Evolutionary conservation across 2,113 vertebrate species (phyloP).

Genomic region (Bostrychus sinensis): DNA sequence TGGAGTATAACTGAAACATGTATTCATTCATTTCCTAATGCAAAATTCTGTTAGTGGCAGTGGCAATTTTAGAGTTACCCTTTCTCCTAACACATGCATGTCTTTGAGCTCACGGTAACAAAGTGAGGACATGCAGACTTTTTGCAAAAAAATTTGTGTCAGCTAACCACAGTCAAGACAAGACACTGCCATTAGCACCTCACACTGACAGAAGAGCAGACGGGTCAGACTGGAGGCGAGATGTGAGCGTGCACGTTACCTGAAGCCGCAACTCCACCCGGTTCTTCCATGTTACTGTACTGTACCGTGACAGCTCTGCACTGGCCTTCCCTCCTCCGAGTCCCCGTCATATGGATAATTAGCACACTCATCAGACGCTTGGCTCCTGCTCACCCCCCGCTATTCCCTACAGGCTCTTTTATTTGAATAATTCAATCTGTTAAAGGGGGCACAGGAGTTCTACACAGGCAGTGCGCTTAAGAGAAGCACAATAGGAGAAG

Average conservation of each 20-base stretch:
- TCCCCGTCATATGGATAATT: constrained; percentile 41
- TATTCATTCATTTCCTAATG: not conserved
- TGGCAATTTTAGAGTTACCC: no score
- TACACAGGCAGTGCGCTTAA: not conserved
- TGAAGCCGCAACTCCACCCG: constrained; percentile 4
- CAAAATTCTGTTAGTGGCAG: no score
- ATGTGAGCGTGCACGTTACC: no score
- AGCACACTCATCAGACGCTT: constrained; percentile 22
- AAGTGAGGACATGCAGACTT: no score
- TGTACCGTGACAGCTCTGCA: not conserved
- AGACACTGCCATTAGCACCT: not conserved
- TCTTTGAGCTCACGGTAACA: no score
- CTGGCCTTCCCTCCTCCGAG: constrained; percentile 8
- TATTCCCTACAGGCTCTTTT: constrained; percentile 15
- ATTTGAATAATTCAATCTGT: constrained; percentile 37
- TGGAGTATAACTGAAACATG: not conserved
- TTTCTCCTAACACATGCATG: no score
- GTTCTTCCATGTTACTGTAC: not conserved
- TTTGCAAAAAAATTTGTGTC: no score
- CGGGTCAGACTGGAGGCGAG: no score
- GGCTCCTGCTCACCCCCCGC: constrained; percentile 18
- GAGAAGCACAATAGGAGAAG: not conserved
- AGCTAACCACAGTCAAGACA: no score
- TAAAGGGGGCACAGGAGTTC: constrained; percentile 17
- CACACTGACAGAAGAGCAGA: no score